Conservation (phyloP, 1,140 invertebrate species). For the Lucilia sericata region DNA sequence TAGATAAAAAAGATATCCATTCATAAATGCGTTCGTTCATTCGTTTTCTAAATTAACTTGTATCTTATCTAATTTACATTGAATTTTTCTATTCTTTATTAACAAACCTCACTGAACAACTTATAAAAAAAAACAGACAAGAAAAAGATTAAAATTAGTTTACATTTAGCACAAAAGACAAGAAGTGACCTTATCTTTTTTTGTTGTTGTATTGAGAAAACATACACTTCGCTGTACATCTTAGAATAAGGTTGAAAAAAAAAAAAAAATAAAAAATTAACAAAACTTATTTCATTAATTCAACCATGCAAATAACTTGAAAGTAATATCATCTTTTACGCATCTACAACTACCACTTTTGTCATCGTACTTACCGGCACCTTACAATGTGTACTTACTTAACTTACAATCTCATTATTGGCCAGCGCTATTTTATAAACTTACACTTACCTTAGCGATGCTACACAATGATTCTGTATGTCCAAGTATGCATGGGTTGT, state of each 20-base stretch:
- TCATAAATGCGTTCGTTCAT: not conserved
- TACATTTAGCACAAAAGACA: conserved; percentile 27
- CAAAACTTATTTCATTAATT: conserved; percentile 41
- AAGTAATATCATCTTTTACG: not conserved
- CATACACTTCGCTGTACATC: not conserved
- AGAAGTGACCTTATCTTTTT: conserved; percentile 24
- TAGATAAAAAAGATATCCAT: not conserved
- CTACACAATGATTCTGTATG: not conserved
- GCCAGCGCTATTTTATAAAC: conserved; percentile 15
- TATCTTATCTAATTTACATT: conserved; percentile 27
- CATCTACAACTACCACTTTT: not conserved
- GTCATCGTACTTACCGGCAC: not conserved
- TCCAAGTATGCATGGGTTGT: not conserved
- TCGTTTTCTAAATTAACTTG: not conserved
- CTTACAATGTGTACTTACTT: not conserved
- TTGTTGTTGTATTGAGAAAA: not conserved
- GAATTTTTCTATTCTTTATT: not conserved
- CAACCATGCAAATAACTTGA: conserved; percentile 39
- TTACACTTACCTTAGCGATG: not conserved
- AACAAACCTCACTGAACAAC: not conserved
- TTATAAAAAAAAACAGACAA: too few relatives aligned
- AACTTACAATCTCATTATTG: conserved; percentile 20
- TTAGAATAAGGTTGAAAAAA: not conserved
- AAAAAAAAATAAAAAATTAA: conserved; percentile 8
- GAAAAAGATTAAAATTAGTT: conserved; percentile 24